Percentiles rank a stretch among this genome's conserved stretches.
Evolutionary conservation across 92 coral and sea anemone species (phyloP).

Genomic region (Zoanthus gigantus): DNA sequence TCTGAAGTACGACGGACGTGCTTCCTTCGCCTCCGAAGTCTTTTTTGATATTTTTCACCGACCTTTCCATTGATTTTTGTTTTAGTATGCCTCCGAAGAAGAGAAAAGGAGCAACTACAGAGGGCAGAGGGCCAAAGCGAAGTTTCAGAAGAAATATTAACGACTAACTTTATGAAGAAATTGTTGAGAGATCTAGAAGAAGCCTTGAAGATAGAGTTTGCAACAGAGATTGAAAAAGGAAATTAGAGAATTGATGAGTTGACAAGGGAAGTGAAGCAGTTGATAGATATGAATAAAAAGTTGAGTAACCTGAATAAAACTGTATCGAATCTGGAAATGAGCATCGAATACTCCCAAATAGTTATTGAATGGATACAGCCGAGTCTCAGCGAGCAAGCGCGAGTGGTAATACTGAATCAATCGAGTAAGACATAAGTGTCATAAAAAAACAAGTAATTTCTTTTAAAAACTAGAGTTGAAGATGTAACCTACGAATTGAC

Average conservation of each 20-base stretch:
- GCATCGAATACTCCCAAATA: background rate
- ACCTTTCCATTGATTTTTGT: too few relatives aligned
- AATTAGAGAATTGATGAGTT: background rate
- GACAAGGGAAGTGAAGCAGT: background rate
- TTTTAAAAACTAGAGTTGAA: background rate
- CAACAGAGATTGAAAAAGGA: background rate
- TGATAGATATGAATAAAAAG: background rate
- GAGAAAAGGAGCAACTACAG: too few relatives aligned
- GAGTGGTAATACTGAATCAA: background rate
- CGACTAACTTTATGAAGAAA: too few relatives aligned
- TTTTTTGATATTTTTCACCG: too few relatives aligned
- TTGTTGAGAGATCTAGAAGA: background rate
- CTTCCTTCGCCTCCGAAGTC: too few relatives aligned
- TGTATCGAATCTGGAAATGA: background rate
- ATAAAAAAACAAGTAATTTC: background rate
- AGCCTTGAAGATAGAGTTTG: background rate
- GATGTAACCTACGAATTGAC: constrained; percentile 6
- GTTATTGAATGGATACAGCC: background rate
- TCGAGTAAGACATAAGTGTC: background rate
- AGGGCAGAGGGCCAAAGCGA: too few relatives aligned
- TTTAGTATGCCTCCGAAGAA: too few relatives aligned
- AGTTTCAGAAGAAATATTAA: too few relatives aligned
- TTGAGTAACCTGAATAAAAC: background rate
- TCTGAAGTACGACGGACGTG: too few relatives aligned
- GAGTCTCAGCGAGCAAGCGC: background rate